Percentiles rank a stretch among this genome's conserved stretches.
Conservation (phyloP, 2,113 vertebrate species). For the Semnornis frantzii region DNA sequence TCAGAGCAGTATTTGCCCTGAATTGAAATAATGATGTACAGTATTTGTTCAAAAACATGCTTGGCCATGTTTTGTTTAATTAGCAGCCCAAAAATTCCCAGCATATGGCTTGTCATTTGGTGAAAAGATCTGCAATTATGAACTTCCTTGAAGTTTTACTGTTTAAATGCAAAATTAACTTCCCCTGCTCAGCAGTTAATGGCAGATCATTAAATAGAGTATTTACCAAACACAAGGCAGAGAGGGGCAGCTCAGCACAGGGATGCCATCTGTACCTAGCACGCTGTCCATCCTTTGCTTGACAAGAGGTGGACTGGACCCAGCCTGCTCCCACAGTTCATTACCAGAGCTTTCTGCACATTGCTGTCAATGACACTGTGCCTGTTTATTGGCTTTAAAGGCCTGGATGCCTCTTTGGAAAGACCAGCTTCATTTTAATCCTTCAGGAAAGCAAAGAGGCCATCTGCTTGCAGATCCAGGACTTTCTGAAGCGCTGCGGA, state of each 20-base stretch:
- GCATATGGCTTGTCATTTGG: conserved; percentile 74
- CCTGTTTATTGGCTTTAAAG: conserved; percentile 49
- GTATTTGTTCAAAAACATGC: conserved; percentile 72
- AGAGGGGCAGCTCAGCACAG: background rate
- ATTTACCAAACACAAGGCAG: conserved; percentile 48
- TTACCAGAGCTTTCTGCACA: conserved; percentile 15
- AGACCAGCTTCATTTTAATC: conserved; percentile 40
- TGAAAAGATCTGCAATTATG: conserved; percentile 45
- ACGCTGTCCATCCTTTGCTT: background rate
- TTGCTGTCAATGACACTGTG: background rate
- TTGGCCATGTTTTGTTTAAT: conserved; percentile 74
- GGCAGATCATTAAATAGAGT: conserved; percentile 26
- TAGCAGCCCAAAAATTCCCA: conserved; percentile 68
- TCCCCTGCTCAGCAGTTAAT: background rate
- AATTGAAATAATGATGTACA: conserved; percentile 61
- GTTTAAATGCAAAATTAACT: conserved; percentile 45
- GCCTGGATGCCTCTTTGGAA: conserved; percentile 15
- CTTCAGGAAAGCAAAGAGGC: conserved; percentile 10
- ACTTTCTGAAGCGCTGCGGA: background rate
- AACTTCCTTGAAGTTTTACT: conserved; percentile 63
- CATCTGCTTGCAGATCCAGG: conserved; percentile 48
- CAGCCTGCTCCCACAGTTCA: background rate
- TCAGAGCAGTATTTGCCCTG: conserved; percentile 60
- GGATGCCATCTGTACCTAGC: background rate
- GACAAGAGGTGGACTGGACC: background rate